Base-by-base conservation (phyloP, 1,140 invertebrate genomes). In the Dryas iulia region DNA sequence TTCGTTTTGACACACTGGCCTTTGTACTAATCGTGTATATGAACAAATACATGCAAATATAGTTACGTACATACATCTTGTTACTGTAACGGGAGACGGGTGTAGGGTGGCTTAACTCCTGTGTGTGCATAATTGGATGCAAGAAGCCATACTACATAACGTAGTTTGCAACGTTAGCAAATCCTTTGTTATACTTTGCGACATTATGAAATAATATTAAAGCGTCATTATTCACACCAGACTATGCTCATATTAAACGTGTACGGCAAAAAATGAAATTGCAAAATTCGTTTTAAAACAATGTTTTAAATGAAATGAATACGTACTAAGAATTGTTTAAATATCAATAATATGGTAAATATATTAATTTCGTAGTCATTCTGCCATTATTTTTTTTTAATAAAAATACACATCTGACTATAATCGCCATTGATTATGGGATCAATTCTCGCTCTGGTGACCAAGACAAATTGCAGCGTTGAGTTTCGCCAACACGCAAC, bases 41-140 rank as follows among this genome's bases (percentile, higher is more conserved):
- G 30, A 31, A 31, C 30, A 31, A 4, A 31, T 31, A 7, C 23
- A 23, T 53, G 52, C 66, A 39, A 6, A 31, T 31, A 31, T 31
- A 6, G 11, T 31, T 39, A 11, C n/a, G 10, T 39, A 61, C 60
- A 31, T 52, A 63, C 70, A 68, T 66, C 54, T 71, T 59, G 65
- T 76, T 72, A 75, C 67, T 62, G 73, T 77, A 80, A 75, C 28
- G 52, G 63, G 59, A 54, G 67, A 65, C 71, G 67, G 61, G 60
- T 69, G 64, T 58, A 28, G 66, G 61, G 63, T 71, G 76, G 66
- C 68, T 67, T 73, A 74, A 69, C 69, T 68, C 63, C 67, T 66
- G 70, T 68, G 62, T 65, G 53, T 73, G 76, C 73, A 76, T 81
- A 79, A 81, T 81, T 81, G 79, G 79, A 81, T 81, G 75, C 71